Percentiles rank a stretch among this genome's conserved stretches.
These are phyloP conservation scores for Tricholaema leucomelas DNA, from an alignment of 2,113 vertebrate genomes.

Conservation along the genomic window DNA sequence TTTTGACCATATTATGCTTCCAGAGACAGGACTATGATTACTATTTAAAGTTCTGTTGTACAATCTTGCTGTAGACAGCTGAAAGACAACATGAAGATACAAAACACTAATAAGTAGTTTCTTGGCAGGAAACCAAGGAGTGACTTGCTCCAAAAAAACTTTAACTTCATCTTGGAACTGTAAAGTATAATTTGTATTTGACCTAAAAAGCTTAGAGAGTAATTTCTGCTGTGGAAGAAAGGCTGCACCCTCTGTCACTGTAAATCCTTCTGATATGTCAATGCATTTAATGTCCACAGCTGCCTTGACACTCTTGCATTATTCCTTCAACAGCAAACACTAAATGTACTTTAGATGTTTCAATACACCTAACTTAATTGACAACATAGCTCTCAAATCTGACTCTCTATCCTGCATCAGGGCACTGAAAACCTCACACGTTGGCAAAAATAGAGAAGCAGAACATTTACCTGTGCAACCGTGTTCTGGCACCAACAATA, in stretches of 20 bases:
- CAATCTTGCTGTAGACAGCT: neutral
- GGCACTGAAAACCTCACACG: neutral
- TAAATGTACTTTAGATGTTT: neutral
- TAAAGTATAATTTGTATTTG: neutral
- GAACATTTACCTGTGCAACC: constrained; percentile 60
- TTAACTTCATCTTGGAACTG: neutral
- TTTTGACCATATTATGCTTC: neutral
- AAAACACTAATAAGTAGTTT: neutral
- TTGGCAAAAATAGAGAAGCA: neutral
- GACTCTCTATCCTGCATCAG: neutral
- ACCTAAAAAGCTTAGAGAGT: neutral
- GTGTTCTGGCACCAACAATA: constrained; percentile 70
- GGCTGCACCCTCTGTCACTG: neutral
- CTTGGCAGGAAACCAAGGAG: neutral
- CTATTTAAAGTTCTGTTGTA: neutral
- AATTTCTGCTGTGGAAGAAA: neutral
- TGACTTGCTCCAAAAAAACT: neutral
- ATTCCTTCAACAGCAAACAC: neutral
- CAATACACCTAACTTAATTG: neutral
- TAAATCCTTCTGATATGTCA: neutral
- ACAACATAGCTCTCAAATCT: neutral
- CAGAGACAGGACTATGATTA: neutral
- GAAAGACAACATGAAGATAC: neutral
- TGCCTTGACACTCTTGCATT: neutral
- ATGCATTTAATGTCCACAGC: neutral